A percentile compares a stretch with the other conserved stretches of the same genome.
Conservation (phyloP, 2,797 vertebrate genomes). For the Muraenolepis orangiensis region DNA sequence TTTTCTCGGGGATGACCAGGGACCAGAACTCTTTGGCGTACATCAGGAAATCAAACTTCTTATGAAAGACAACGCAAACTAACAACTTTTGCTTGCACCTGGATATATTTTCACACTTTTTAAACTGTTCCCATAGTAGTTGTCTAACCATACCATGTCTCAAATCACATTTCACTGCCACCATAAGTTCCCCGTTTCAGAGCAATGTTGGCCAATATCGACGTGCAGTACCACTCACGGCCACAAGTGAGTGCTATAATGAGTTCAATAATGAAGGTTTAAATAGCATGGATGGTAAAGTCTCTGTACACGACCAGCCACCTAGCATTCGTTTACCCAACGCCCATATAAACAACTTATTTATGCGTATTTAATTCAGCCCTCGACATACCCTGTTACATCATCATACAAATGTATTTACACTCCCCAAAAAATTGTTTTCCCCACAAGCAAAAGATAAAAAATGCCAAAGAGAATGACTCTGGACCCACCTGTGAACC, state of each 20-base stretch:
- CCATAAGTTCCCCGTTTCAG: not conserved
- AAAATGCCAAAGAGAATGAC: conserved; percentile 31
- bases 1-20: not conserved
- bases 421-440: conserved; percentile 26
- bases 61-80: not conserved
- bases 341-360: conserved; percentile 25
- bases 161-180: not conserved
- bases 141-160: not conserved
- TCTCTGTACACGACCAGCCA: conserved; percentile 23
- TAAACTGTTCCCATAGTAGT: not conserved
- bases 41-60: not conserved
- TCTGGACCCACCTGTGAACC: conserved; percentile 35
- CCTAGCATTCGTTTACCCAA: conserved; percentile 32
- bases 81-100: not conserved
- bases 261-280: not conserved
- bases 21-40: not conserved
- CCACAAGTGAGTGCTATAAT: not conserved
- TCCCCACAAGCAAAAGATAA: conserved; percentile 23
- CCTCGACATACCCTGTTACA: conserved; percentile 43
- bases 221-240: not conserved
- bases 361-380: conserved; percentile 32
- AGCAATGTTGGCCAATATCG: not conserved
- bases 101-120: not conserved
- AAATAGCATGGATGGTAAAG: conserved; percentile 10
- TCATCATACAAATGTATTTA: conserved; percentile 29